Base-by-base conservation (phyloP, 2,113 vertebrate genomes). In the Ancistrus triradiatus region DNA sequence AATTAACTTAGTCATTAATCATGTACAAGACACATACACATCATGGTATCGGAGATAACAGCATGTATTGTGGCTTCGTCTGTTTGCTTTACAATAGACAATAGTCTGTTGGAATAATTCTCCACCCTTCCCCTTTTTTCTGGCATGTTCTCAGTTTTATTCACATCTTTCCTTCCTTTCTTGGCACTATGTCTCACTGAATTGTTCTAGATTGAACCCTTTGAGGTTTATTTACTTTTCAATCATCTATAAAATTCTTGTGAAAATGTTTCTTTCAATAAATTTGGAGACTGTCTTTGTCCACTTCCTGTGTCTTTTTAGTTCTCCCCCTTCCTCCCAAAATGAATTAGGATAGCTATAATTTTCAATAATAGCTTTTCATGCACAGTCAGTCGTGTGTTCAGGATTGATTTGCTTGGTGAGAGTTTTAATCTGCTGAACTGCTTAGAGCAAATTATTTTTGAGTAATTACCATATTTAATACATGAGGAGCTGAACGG, bases 201-300 rank as follows among this genome's bases (percentile, higher is more conserved):
- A 79, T 77, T 79, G 74, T 72, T 69, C 46, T 68, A 62, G 70
- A 66, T 73, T 80, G 68, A 83, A 67, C 58, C 42, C 27, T 58
- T 68, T 77, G 68, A 44, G 63, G 68, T 61, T 73, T 61, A 9
- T 3, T 73, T 42, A 37, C 25, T 49, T 50, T 27, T 35, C 22
- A 60, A 64, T 64, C 66, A 67, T 55, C 60, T 72, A 65, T 72
- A 69, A 68, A 77, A 78, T 79, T 58, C 66, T 77, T 64, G 69
- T 57, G 58, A 74, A 66, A 61, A 68, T 71, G 72, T 79, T 78
- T 77, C 74, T 73, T 74, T 76, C 72, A 82, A 82, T 80, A 80
- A 71, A 82, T 81, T 77, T 75, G 70, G 50, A 75, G 75, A 79
- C 72, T 75, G 58, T 75, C 68, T 65, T 69, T 68, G 61, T 76